A percentile compares a stretch with the other conserved stretches of the same genome.
Evolutionary conservation across 2,888 invertebrate species (phyloP).

Genomic region (Stenchaetothrips biformis): DNA sequence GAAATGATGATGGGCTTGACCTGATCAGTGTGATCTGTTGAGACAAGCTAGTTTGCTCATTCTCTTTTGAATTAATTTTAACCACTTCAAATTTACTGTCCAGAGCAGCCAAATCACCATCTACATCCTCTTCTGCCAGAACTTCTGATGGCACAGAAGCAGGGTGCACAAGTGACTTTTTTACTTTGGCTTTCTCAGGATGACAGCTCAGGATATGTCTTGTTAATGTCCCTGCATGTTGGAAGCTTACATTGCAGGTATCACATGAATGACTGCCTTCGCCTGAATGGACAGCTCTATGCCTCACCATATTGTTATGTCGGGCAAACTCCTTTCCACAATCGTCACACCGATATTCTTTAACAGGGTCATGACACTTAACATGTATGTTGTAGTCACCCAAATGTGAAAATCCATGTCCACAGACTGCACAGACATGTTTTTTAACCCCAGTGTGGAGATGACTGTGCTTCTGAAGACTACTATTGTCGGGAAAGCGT

Average conservation of each 20-base stretch:
- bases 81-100: background rate
- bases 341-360: slow-evolving; percentile 22
- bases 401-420: slow-evolving; percentile 28
- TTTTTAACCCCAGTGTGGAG: slow-evolving; percentile 29
- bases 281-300: background rate
- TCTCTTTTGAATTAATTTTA: background rate
- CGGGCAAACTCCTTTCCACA: slow-evolving; percentile 24
- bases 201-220: background rate
- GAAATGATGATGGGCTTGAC: background rate
- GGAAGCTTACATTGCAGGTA: background rate
- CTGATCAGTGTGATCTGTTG: background rate
- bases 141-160: background rate
- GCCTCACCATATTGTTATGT: background rate
- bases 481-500: slow-evolving; percentile 28
- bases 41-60: background rate
- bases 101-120: background rate
- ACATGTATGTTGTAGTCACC: slow-evolving; percentile 30
- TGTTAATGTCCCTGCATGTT: background rate
- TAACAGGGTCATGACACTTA: slow-evolving; percentile 26
- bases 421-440: slow-evolving; percentile 30
- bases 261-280: background rate
- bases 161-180: background rate
- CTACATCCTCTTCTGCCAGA: background rate
- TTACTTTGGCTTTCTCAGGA: background rate
- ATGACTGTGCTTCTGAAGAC: slow-evolving; percentile 28